A percentile compares a stretch with the other conserved stretches of the same genome.
Conservation (phyloP, 2,113 vertebrate species). For the Alouatta palliata region DNA sequence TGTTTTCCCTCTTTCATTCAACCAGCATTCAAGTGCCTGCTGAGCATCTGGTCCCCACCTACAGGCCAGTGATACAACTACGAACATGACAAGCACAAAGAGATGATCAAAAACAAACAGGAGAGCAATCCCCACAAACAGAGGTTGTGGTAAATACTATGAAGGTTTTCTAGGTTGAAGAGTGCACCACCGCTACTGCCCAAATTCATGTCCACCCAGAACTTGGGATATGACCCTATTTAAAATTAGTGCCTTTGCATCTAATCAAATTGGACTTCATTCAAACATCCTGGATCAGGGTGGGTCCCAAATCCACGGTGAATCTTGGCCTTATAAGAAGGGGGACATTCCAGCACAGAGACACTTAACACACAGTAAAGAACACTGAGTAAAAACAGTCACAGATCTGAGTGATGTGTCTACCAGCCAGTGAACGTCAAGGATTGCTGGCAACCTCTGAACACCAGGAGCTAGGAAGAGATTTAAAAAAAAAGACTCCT, state of each 20-base stretch:
- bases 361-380: background rate
- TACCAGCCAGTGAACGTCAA: background rate
- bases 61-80: background rate
- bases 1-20: background rate
- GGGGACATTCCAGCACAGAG: background rate
- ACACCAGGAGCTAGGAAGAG: background rate
- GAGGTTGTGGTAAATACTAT: background rate
- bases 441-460: background rate
- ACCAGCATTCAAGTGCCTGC: background rate
- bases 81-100: background rate
- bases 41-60: background rate
- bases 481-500: background rate
- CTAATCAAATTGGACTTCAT: background rate
- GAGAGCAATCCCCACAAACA: background rate
- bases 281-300: background rate
- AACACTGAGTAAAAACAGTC: background rate
- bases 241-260: background rate
- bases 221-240: background rate
- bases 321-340: background rate
- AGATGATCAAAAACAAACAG: background rate
- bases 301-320: background rate
- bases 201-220: background rate
- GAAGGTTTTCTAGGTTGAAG: background rate
- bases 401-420: background rate
- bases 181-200: too few relatives aligned